Percentiles rank a stretch among this genome's conserved stretches.
phyloP scores from a whole-genome alignment of 2,113 vertebrate species.

The Typhlomys cinereus region DNA sequence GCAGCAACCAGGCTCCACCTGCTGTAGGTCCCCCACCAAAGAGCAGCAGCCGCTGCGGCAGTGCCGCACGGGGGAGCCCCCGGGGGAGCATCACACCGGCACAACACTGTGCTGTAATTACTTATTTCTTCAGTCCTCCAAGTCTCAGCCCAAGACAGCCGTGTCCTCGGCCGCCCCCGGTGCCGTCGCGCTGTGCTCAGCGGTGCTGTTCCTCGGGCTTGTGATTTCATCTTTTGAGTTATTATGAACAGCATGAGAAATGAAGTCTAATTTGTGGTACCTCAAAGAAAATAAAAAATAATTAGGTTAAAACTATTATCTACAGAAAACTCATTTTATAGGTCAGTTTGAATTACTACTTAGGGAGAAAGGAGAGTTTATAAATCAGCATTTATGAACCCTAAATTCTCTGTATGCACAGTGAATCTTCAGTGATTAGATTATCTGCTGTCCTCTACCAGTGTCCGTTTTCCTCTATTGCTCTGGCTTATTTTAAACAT shows the following conservation, averaged over 20 bases:
- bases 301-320: neutral
- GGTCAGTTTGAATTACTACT: neutral
- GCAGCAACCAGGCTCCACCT: too few relatives aligned
- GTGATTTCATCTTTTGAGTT: neutral
- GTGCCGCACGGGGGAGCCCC: too few relatives aligned
- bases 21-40: too few relatives aligned
- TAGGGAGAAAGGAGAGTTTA: neutral
- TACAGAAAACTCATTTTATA: neutral
- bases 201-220: neutral
- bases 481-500: neutral
- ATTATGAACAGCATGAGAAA: neutral
- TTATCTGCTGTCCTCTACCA: neutral
- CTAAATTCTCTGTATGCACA: neutral
- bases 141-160: neutral
- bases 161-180: neutral
- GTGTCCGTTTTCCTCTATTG: neutral
- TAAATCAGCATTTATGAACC: neutral
- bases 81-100: too few relatives aligned
- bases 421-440: fast-evolving
- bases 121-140: neutral
- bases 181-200: neutral
- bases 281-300: neutral
- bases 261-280: neutral
- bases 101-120: neutral
- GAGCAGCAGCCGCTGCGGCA: too few relatives aligned